Base-by-base conservation (phyloP, 2,113 vertebrate species). In the Protomyctophum bolini region DNA sequence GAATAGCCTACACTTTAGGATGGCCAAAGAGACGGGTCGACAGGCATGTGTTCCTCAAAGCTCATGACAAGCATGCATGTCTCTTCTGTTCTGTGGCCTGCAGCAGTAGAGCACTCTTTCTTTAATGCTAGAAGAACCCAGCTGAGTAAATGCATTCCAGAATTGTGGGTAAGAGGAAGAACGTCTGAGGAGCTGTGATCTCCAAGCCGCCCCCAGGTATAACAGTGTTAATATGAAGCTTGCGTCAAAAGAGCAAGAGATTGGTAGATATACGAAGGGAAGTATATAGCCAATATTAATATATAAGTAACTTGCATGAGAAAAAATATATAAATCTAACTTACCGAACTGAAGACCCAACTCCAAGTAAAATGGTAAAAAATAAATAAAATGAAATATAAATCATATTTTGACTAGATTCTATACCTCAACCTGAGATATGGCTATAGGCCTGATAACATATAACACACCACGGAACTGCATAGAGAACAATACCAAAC, bases 131-230 rank as follows among this genome's bases (percentile, higher is more conserved):
- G 73, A 81, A 76, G 73, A 81, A 81, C 68, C 82, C 83, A 87
- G 83, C 81, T 77, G 82, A 88, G 83, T 86, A 90, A 93, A 92
- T 91, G 77, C 83, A 87, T 87, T 91, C 88, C 90, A 88, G 89
- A 91, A 72, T 86, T 84, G 84, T 69, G 87, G 81, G 74, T 66
- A 87, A 82, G 77, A 81, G 64, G 80, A 87, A 88, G 83, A 83
- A 68, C 50, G 77, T 79, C 66, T 73, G 45, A 7, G 61, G 45
- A 7, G 61, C 68, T 80, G 58, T 82, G 82, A 87, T 90, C 83
- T 83, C 65, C 52, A 74, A 76, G 82, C 70, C 28, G 79, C 91
- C 33, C 74, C 69, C 75, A 85, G 87, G 84, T 90, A 21, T 21
- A 21, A 75, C 65, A 70, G 51, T 72, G 83, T 88, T 89, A 86